Conservation (phyloP, 2,797 vertebrate species). For the Heliangelus exortis region DNA sequence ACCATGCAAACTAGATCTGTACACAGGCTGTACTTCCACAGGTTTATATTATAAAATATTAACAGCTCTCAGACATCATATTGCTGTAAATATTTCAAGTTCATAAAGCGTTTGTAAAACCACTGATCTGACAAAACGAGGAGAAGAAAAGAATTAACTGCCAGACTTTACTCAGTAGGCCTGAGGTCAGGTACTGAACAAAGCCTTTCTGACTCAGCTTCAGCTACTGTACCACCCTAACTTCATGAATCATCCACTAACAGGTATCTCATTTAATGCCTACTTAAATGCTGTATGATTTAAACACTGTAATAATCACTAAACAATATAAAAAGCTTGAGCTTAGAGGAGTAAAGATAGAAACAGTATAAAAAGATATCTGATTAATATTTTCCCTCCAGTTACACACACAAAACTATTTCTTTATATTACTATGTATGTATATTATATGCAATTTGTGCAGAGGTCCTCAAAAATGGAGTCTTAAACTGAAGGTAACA, state of each 20-base stretch:
- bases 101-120: not conserved
- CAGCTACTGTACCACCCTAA: not conserved
- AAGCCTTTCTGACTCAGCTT: constrained; percentile 10
- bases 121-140: not conserved
- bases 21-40: not conserved
- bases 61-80: not conserved
- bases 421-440: not conserved
- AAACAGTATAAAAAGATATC: constrained; percentile 1
- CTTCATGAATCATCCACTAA: constrained; percentile 19
- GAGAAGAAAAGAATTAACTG: constrained; percentile 14
- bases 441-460: not conserved
- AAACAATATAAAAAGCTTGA: constrained; percentile 22
- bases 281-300: constrained; percentile 5
- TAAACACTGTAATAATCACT: constrained; percentile 29
- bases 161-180: not conserved
- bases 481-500: not conserved
- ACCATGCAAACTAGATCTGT: not conserved
- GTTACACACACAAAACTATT: not conserved
- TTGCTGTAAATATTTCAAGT: not conserved
- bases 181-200: not conserved
- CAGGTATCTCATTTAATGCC: not conserved
- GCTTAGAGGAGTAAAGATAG: not conserved
- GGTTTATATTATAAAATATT: not conserved
- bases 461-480: not conserved
- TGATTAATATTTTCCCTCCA: not conserved